Evolutionary conservation across 2,888 invertebrate species (phyloP).

Genomic region (Pelosia muscerda): DNA sequence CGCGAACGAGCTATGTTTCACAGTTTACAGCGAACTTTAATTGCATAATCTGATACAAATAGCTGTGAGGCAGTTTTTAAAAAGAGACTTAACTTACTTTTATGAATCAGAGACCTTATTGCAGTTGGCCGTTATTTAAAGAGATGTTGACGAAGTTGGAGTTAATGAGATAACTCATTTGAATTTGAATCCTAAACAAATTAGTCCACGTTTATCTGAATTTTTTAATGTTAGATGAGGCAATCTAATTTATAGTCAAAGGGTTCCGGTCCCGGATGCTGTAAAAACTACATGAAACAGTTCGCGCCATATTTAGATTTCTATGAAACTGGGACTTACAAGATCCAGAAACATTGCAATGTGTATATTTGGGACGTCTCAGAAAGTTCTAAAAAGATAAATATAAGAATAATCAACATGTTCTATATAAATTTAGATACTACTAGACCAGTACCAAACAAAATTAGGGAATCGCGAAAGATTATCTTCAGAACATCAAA

Average conservation of each 20-base stretch:
- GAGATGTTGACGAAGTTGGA: constrained; percentile 8
- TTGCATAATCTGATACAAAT: constrained; percentile 66
- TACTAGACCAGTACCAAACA: neutral
- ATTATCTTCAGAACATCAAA: neutral
- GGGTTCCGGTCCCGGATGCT: constrained; percentile 34
- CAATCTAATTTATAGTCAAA: constrained; percentile 35
- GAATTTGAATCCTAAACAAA: neutral
- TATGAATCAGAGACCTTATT: constrained; percentile 38
- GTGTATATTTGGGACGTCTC: constrained; percentile 5
- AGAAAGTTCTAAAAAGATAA: constrained; percentile 17
- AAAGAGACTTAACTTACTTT: constrained; percentile 53
- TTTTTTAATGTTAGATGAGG: constrained; percentile 23
- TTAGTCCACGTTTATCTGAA: neutral
- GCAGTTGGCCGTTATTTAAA: constrained; percentile 33
- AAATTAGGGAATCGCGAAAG: neutral
- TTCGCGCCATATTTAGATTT: constrained; percentile 33
- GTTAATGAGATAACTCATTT: neutral
- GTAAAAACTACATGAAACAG: constrained; percentile 41
- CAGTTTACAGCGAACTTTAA: constrained; percentile 64
- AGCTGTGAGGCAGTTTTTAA: constrained; percentile 49
- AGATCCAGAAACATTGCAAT: constrained; percentile 2
- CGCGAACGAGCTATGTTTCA: constrained; percentile 59
- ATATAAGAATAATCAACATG: constrained; percentile 24
- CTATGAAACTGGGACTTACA: constrained; percentile 30
- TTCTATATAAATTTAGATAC: neutral